These are phyloP conservation scores for Drosophila sp. DNA, from an alignment of 1,140 invertebrate species.

Conservation along the genomic window DNA sequence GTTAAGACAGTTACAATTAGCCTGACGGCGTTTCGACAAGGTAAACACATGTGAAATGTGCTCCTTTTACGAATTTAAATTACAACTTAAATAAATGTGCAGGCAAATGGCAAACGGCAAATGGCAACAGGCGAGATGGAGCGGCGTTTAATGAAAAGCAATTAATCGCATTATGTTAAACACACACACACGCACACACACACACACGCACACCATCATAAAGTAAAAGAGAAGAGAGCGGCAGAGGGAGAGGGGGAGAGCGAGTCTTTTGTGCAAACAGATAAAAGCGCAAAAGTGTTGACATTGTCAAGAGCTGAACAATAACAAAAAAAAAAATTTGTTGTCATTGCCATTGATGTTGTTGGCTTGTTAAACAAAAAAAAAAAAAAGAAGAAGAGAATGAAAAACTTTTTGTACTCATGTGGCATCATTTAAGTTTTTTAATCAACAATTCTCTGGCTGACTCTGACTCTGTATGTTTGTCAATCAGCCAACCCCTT, in stretches of 20 bases:
- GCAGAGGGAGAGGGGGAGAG: background rate
- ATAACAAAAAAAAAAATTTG: constrained; percentile 53
- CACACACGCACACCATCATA: background rate
- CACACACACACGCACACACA: constrained; percentile 53
- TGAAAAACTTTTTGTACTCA: constrained; percentile 2
- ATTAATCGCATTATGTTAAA: constrained; percentile 78
- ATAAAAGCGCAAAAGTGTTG: constrained; percentile 77
- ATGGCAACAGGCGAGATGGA: background rate
- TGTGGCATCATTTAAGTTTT: constrained; percentile 55
- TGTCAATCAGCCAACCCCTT: background rate
- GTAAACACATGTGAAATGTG: constrained; percentile 48
- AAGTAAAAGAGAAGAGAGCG: background rate
- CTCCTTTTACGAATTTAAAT: constrained; percentile 54
- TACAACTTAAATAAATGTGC: constrained; percentile 69
- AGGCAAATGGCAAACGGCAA: constrained; percentile 20
- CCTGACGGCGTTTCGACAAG: constrained; percentile 33
- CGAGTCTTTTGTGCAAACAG: constrained; percentile 68
- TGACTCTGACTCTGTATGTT: background rate
- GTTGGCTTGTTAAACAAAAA: constrained; percentile 46
- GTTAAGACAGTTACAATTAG: constrained; percentile 17
- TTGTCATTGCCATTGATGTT: constrained; percentile 24
- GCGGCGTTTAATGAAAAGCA: constrained; percentile 72
- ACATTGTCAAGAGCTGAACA: constrained; percentile 71
- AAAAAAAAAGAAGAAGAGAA: constrained; percentile 9
- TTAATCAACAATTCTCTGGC: constrained; percentile 47